Evolutionary conservation across 2,113 vertebrate species (phyloP).

Genomic region (Serilophus lunatus): DNA sequence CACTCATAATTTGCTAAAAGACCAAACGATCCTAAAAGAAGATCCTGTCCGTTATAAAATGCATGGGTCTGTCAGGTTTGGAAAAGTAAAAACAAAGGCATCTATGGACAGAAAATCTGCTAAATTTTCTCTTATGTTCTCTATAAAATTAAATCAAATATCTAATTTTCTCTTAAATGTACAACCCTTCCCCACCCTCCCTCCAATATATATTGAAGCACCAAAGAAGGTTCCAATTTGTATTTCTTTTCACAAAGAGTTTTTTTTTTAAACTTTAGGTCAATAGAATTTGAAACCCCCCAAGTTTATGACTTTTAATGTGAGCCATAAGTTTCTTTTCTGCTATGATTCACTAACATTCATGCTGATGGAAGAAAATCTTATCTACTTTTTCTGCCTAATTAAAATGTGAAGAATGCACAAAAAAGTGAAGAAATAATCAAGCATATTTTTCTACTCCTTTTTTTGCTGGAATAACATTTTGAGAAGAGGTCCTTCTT

Average conservation of each 20-base stretch:
- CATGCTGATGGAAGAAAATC: conserved; percentile 56
- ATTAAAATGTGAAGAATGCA: conserved; percentile 61
- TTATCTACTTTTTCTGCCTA: conserved; percentile 44
- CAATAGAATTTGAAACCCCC: not conserved
- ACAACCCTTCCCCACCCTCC: not conserved
- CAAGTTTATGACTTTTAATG: not conserved
- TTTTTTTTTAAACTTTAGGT: not conserved
- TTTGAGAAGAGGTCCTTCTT: conserved; percentile 50
- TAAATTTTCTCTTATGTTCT: not conserved
- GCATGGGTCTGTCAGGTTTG: not conserved
- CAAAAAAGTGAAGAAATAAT: conserved; percentile 45
- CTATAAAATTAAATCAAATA: not conserved
- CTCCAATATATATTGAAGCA: not conserved
- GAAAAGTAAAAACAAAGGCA: not conserved
- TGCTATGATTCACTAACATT: conserved; percentile 42
- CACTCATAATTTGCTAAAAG: not conserved
- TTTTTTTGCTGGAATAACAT: conserved; percentile 55
- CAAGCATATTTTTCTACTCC: conserved; percentile 53
- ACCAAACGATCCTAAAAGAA: not conserved
- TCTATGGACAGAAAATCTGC: not conserved
- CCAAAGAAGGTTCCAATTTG: not conserved
- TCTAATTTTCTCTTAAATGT: not conserved
- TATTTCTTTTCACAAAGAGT: not conserved
- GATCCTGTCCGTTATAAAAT: not conserved
- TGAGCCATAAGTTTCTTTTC: not conserved